Conservation (phyloP, 1,140 invertebrate species). For the Amphibalanus amphitrite region DNA sequence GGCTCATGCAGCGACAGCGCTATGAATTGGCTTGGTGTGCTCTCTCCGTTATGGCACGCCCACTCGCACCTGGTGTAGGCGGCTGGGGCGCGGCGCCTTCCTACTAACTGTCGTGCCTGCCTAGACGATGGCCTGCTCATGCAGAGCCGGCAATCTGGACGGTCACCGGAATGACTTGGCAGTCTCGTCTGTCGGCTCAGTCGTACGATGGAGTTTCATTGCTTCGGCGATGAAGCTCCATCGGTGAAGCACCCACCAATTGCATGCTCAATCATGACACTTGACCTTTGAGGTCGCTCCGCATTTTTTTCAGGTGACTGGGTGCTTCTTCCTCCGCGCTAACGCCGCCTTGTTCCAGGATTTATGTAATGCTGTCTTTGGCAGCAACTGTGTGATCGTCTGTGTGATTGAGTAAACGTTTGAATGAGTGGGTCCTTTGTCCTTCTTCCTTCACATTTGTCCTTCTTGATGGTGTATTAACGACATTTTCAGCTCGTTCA, state of each 20-base stretch:
- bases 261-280: not conserved
- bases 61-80: not conserved
- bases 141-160: no score
- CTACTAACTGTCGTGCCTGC: not conserved
- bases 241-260: not conserved
- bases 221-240: not conserved
- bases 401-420: not conserved
- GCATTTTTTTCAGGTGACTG: not conserved
- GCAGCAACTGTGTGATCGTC: not conserved
- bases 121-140: not conserved
- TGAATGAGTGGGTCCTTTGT: not conserved
- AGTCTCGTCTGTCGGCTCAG: not conserved
- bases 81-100: not conserved
- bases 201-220: not conserved
- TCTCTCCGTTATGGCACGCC: not conserved
- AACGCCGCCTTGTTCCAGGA: not conserved
- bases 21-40: not conserved
- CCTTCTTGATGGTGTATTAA: not conserved
- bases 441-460: not conserved
- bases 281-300: not conserved
- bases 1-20: not conserved
- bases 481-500: not conserved
- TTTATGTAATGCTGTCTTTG: not conserved
- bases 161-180: not conserved
- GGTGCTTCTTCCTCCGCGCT: not conserved